Percentiles rank a stretch among this genome's conserved stretches.
Evolutionary conservation across 2,113 vertebrate species (phyloP).

Genomic region (Tupaia tana): DNA sequence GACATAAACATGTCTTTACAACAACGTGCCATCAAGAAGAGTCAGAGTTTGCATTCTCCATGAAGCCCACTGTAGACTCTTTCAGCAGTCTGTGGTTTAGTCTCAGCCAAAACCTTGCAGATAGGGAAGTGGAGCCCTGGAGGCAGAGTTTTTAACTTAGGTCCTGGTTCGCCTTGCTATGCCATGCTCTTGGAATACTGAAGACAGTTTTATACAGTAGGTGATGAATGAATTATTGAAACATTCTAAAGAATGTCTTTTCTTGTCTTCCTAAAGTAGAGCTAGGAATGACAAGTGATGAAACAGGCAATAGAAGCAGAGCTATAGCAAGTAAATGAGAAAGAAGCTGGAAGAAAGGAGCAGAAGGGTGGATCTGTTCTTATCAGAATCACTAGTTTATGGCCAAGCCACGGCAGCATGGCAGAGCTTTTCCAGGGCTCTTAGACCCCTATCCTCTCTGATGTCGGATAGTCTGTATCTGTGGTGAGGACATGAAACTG

Average conservation of each 20-base stretch:
- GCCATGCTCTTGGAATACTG: background rate
- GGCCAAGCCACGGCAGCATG: no score
- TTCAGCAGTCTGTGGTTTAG: background rate
- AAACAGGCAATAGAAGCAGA: background rate
- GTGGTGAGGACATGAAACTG: background rate
- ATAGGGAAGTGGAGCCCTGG: background rate
- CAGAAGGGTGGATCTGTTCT: background rate
- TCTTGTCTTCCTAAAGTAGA: background rate
- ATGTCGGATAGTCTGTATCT: background rate
- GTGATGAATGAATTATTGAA: background rate
- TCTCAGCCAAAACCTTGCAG: background rate
- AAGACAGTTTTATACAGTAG: background rate
- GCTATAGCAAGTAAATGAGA: background rate
- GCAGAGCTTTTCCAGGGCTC: background rate
- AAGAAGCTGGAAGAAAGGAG: background rate
- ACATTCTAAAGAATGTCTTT: conserved; percentile 33
- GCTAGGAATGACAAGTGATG: background rate
- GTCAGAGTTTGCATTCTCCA: background rate
- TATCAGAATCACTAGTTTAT: background rate
- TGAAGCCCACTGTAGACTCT: background rate
- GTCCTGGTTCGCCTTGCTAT: background rate
- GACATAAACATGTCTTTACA: background rate
- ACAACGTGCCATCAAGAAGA: background rate
- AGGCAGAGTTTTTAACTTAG: background rate
- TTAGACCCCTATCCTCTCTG: background rate